Conservation (phyloP, 2,888 invertebrate genomes). For the Acanthosepion lycidas region DNA sequence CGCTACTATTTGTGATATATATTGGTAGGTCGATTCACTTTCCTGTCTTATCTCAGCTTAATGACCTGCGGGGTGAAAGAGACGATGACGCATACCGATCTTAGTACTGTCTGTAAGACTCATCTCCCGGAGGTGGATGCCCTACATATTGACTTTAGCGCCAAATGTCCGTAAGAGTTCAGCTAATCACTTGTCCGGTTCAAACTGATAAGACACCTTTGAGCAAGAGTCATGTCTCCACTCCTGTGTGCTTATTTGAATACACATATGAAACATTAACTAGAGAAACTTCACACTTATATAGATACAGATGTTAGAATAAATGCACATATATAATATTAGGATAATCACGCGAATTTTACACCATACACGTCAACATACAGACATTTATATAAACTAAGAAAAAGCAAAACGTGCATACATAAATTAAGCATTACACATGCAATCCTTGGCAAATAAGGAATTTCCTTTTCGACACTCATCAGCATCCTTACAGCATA, state of each 20-base stretch:
- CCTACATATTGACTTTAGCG: neutral
- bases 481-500: no score
- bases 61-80: slow-evolving; percentile 21
- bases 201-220: slow-evolving; percentile 21
- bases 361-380: no score
- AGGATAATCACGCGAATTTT: neutral
- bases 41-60: neutral
- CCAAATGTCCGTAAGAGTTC: slow-evolving; percentile 23
- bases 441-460: no score
- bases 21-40: neutral
- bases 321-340: neutral
- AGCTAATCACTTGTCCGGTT: slow-evolving; percentile 33
- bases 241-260: neutral
- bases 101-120: slow-evolving; percentile 4
- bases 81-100: neutral
- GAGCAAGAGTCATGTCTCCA: neutral
- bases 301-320: neutral
- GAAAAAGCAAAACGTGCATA: no score
- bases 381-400: no score
- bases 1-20: neutral
- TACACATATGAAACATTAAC: neutral
- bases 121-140: neutral
- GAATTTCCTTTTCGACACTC: no score
- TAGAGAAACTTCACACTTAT: neutral
- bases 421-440: no score